phyloP scores from a whole-genome alignment of 2,888 invertebrate genomes.

The Epinotia bilunana region DNA sequence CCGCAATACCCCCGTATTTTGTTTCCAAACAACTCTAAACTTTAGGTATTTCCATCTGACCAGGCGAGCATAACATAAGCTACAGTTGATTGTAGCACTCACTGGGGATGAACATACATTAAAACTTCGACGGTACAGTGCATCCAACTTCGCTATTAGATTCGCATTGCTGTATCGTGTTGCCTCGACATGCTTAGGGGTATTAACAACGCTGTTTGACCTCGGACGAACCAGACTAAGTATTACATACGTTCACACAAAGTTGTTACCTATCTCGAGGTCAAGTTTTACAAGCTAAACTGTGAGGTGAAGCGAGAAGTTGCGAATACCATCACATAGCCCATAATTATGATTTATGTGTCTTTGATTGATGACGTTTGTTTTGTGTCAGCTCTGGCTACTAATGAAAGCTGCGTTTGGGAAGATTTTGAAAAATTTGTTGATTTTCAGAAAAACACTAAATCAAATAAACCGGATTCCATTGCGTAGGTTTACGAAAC shows the following conservation, averaged over 20 bases:
- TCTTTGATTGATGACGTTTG: neutral
- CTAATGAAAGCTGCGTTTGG: neutral
- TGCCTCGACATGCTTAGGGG: neutral
- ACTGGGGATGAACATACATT: slow-evolving; percentile 44
- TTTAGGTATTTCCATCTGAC: slow-evolving; percentile 14
- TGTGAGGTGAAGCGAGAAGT: neutral
- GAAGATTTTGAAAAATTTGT: no score
- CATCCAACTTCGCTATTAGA: slow-evolving; percentile 37
- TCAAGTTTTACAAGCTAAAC: neutral
- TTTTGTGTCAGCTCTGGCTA: neutral
- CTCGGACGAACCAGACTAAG: neutral
- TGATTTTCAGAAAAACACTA: no score
- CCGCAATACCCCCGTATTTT: neutral
- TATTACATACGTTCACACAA: neutral
- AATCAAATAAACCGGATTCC: no score
- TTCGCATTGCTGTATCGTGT: slow-evolving; percentile 26
- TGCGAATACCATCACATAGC: neutral
- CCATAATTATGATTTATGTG: neutral
- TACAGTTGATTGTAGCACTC: slow-evolving; percentile 40
- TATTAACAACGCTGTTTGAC: neutral
- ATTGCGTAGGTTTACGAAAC: no score
- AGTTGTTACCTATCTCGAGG: neutral
- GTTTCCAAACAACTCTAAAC: slow-evolving; percentile 1
- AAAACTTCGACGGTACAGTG: slow-evolving; percentile 33
- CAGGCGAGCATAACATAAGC: slow-evolving; percentile 36